Base-by-base conservation (phyloP, 2,888 invertebrate genomes). In the Melanargia galathea region DNA sequence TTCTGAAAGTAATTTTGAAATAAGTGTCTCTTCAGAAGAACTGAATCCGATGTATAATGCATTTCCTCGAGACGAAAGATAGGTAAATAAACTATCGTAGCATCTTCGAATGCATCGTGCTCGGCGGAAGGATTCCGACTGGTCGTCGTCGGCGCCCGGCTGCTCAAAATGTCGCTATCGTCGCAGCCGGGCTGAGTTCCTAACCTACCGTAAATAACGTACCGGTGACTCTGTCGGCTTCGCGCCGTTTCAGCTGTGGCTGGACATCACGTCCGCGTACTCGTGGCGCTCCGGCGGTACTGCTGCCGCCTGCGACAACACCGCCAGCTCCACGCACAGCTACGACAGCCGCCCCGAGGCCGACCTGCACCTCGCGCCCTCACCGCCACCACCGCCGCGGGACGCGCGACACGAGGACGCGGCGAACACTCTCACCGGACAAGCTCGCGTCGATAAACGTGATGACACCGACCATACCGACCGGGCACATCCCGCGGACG, bases 301-400 rank as follows among this genome's bases (percentile, higher is more conserved):
- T n/a, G 55, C 40, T 22, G 8, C 13, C 1, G 13, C 20, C 35
- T n/a, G n/a, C 20, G 80, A 46, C 6, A 93, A 93, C 67, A 93
- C 91, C 69, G 87, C 92, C 4, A 87, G 88, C 64, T 92, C 92
- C 1, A 90, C 88, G 0, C 88, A 90, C 75, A 93, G 93, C 74
- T 93, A 92, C 72, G 94, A 94, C 75, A 93, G 93, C 30, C 84
- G 93, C 38, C 93, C 94, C 0, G 94, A 94, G 74, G 93, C 93
- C 0, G 94, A 94, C 73, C 81, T 93, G 63, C 86, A 87, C 61
- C 59, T 84, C 2, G 84, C 71, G 6, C 78, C 79, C 43, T n/a
- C 77, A 26, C 72, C 2, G 82, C 3, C 66, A 68, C 60, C 24
- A 16, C 7, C 60, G 55, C 20, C 55, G 46, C 13, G 6, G 26